Evolutionary conservation across 2,888 invertebrate genomes (phyloP), one percentile per base, ranked within the genome.

Genomic region (Euclidia mi): DNA sequence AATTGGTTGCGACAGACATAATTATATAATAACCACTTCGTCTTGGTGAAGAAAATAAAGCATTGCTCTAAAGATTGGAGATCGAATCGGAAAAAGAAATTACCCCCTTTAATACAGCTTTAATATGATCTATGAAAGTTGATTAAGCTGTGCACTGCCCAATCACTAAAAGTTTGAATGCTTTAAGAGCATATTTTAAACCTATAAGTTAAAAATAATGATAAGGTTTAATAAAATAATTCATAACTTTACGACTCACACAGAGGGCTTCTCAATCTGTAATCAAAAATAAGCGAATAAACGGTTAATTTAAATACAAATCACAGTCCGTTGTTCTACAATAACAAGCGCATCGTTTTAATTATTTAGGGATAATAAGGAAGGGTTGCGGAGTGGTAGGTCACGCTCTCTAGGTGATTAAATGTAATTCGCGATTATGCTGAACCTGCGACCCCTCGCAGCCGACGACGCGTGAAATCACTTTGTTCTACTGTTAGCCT

Each of bases 401-500:
- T 66, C 73, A 78, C 76, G 73, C 72, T 75, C 70, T 70, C 74
- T 78, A 82, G 77, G 88, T 89, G 86, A 89, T 90, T 90, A 91
- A 89, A 88, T 87, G 86, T 89, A 84, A 87, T 69, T 86, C 85
- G 79, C 86, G 84, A 86, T 88, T 85, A 86, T 81, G 87, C 88
- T 85, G 88, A 88, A 86, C 81, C 82, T 82, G 81, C 78, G 85
- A 85, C 88, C 89, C 88, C 85, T 82, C 73, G 82, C 63, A 78
- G 66, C 74, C 84, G 79, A 74, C 87, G 87, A 87, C 81, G 90
- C 94, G 93, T 94, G 93, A 94, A 95, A 95, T 95, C 94, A 92
- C 90, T 91, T 92, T 90, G 91, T 92, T 89, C 89, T 88, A 83
- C 81, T 76, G 89, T 86, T 90, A 84, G 87, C 84, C 87, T 86